These are phyloP conservation scores for Numenius arquata DNA, from an alignment of 2,113 vertebrate genomes.

Conservation along the genomic window DNA sequence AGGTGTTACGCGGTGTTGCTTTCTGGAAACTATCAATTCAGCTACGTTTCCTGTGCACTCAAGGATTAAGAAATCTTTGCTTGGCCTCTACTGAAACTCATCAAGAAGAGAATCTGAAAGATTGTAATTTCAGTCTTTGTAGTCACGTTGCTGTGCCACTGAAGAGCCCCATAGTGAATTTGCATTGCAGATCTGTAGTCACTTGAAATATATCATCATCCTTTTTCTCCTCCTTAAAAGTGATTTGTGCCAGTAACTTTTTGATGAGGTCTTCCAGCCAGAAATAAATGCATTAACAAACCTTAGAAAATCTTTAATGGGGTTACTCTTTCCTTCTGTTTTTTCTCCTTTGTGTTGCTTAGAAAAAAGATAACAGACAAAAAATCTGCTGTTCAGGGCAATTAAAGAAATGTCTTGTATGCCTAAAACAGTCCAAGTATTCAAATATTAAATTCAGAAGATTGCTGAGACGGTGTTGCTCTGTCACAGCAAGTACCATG, in stretches of 20 bases:
- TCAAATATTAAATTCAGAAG: neutral
- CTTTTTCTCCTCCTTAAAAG: neutral
- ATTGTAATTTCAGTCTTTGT: accelerated
- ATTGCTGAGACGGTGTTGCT: neutral
- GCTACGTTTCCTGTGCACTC: accelerated
- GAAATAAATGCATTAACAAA: neutral
- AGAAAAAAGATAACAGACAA: neutral
- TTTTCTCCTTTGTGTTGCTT: neutral
- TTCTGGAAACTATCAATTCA: neutral
- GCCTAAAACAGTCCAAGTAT: neutral
- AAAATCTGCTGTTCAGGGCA: neutral
- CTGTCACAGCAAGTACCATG: neutral
- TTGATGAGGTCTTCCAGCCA: neutral
- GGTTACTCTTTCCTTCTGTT: neutral
- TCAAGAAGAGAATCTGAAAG: neutral
- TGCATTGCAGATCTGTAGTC: neutral
- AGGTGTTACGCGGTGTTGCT: neutral
- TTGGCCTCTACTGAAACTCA: neutral
- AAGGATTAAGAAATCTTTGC: neutral
- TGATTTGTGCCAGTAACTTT: neutral
- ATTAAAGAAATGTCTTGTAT: neutral
- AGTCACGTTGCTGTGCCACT: neutral
- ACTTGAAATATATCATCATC: accelerated
- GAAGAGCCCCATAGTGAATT: neutral
- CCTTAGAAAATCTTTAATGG: neutral